Percentiles rank a stretch among this genome's conserved stretches.
phyloP scores from a whole-genome alignment of 2,113 vertebrate species.

The Neolamprologus ventralis region DNA sequence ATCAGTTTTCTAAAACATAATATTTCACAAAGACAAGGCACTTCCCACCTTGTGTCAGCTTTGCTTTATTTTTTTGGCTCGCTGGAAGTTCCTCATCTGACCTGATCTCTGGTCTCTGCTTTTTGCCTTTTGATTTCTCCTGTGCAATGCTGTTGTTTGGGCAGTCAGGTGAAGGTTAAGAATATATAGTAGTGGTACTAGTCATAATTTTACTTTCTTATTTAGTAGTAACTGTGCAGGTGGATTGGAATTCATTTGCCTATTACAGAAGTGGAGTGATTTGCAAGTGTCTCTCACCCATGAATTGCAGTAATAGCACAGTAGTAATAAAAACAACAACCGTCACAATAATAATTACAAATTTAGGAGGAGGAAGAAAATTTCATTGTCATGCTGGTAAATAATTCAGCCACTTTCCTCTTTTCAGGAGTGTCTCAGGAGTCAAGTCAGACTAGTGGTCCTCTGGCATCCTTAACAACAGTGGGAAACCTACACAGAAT shows the following conservation, averaged over 20 bases:
- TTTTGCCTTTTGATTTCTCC: neutral
- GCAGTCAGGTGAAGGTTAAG: neutral
- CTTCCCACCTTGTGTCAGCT: neutral
- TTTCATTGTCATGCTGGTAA: neutral
- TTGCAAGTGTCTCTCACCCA: neutral
- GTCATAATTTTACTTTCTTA: neutral
- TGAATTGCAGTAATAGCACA: neutral
- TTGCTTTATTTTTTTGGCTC: neutral
- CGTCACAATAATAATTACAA: neutral
- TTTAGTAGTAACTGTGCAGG: neutral
- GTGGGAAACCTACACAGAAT: slow-evolving; percentile 54
- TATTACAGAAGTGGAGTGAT: neutral
- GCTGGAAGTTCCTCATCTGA: neutral
- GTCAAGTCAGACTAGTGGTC: slow-evolving; percentile 31
- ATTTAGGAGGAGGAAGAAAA: neutral
- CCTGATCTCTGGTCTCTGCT: neutral
- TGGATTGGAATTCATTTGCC: neutral
- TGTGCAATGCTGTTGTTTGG: neutral
- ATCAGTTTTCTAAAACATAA: neutral
- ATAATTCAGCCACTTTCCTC: neutral
- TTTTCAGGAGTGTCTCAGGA: slow-evolving; percentile 51
- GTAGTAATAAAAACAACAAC: neutral
- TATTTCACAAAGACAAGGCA: neutral
- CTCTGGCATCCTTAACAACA: slow-evolving; percentile 25
- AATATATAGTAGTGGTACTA: neutral